These are phyloP conservation scores for Drosophila grimshawi DNA, from an alignment of 1,140 invertebrate species.

Conservation along the genomic window DNA sequence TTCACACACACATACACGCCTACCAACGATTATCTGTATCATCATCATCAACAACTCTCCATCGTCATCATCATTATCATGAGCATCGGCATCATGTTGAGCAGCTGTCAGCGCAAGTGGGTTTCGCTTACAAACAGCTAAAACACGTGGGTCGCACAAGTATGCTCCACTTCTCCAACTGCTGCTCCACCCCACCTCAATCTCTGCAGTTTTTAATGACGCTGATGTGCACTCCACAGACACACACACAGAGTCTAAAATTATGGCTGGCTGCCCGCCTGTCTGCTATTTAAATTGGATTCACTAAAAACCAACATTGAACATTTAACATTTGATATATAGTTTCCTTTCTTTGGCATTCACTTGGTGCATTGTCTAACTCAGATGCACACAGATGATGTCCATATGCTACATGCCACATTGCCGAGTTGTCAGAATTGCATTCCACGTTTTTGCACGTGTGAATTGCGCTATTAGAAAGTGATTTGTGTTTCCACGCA, in stretches of 20 bases:
- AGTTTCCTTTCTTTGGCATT: conserved; percentile 30
- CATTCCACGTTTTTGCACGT: conserved; percentile 19
- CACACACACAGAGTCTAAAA: neutral
- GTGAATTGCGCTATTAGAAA: conserved; percentile 35
- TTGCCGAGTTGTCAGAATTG: conserved; percentile 11
- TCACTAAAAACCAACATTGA: conserved; percentile 18
- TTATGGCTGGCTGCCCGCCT: conserved; percentile 10
- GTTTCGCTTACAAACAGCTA: conserved; percentile 44
- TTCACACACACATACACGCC: conserved; percentile 7
- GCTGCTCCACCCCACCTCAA: neutral
- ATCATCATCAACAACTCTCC: conserved; percentile 36
- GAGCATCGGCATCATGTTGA: conserved; percentile 18
- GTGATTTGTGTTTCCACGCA: conserved; percentile 20
- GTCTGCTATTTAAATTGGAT: conserved; percentile 45
- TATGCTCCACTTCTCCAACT: conserved; percentile 31
- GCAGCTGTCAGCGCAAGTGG: conserved; percentile 46
- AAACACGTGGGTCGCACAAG: conserved; percentile 49
- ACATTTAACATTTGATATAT: conserved; percentile 49
- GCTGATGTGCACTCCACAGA: conserved; percentile 10
- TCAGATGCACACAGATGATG: conserved; percentile 10
- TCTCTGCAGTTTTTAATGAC: conserved; percentile 1
- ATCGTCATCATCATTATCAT: conserved; percentile 26
- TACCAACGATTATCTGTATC: conserved; percentile 28
- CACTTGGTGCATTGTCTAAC: conserved; percentile 3
- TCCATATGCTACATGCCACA: neutral